phyloP scores from a whole-genome alignment of 2,113 vertebrate species.

The Daphoenositta chrysoptera region DNA sequence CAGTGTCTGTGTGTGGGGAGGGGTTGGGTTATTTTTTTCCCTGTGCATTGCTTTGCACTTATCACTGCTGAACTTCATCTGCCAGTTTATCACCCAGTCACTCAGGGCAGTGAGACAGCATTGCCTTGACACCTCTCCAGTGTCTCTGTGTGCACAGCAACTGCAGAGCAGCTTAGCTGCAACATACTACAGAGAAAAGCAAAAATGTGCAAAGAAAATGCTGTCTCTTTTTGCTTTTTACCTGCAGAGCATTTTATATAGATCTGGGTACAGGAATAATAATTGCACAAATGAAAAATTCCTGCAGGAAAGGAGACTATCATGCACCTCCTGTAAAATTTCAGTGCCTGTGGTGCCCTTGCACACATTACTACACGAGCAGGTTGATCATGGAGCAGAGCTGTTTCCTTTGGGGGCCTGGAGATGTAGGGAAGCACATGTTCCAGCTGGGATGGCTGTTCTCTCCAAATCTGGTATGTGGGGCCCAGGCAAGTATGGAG shows the following conservation, averaged over 20 bases:
- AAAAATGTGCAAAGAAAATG: not conserved
- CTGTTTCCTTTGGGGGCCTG: not conserved
- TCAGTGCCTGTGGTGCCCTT: not conserved
- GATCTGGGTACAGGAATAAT: not conserved
- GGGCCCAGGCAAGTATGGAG: not conserved
- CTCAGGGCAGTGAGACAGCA: not conserved
- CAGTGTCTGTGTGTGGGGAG: not conserved
- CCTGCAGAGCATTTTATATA: not conserved
- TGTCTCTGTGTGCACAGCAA: not conserved
- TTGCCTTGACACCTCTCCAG: not conserved
- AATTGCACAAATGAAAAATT: not conserved
- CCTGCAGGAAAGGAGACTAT: not conserved
- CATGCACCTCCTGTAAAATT: not conserved
- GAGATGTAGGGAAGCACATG: not conserved
- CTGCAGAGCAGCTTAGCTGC: not conserved
- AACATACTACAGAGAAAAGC: not conserved
- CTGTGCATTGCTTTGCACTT: not conserved
- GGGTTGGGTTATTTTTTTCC: slow-evolving; percentile 2
- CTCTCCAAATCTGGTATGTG: not conserved
- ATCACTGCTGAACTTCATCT: not conserved
- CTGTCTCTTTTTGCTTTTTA: not conserved
- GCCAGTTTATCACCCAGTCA: slow-evolving; percentile 34
- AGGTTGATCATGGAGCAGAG: not conserved
- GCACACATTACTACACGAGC: accelerated
- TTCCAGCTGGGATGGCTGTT: not conserved